These are phyloP conservation scores for Hermaeophaga mercurialis DNA, from an alignment of 2,888 invertebrate species.

Conservation along the genomic window DNA sequence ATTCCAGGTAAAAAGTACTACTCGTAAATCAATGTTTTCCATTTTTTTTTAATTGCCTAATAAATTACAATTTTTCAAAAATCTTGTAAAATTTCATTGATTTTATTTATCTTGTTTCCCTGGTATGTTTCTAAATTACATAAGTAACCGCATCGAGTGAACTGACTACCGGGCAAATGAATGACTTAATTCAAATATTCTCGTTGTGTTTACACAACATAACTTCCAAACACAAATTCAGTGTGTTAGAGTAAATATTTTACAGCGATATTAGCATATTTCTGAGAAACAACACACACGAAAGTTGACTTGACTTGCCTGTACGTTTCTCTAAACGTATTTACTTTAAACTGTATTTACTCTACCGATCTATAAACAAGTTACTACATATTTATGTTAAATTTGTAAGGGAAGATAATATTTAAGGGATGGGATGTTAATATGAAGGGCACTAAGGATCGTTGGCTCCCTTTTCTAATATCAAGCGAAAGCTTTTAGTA, in stretches of 20 bases:
- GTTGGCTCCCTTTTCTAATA: too few species aligned
- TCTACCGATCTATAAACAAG: constrained; percentile 22
- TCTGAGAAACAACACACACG: constrained; percentile 21
- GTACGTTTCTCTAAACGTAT: constrained; percentile 16
- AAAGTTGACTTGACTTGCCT: neutral
- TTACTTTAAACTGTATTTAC: constrained; percentile 32
- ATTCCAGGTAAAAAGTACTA: too few species aligned
- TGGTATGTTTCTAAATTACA: neutral
- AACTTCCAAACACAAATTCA: constrained; percentile 22
- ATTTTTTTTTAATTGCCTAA: too few species aligned
- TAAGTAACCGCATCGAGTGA: neutral
- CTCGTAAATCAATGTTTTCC: too few species aligned
- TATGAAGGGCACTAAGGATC: too few species aligned
- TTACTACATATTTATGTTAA: constrained; percentile 22
- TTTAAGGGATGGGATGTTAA: neutral
- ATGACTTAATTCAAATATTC: constrained; percentile 22
- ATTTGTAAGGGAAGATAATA: neutral
- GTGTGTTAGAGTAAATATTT: constrained; percentile 30
- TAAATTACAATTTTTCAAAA: too few species aligned
- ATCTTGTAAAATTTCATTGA: too few species aligned
- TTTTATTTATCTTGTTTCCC: too few species aligned
- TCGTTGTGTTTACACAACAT: constrained; percentile 19
- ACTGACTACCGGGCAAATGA: constrained; percentile 13
- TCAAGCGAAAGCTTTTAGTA: too few species aligned
- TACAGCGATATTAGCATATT: constrained; percentile 32